Evolutionary conservation across 2,888 invertebrate species (phyloP), one percentile per base, ranked within the genome.

Genomic region (Plutella xylostella): DNA sequence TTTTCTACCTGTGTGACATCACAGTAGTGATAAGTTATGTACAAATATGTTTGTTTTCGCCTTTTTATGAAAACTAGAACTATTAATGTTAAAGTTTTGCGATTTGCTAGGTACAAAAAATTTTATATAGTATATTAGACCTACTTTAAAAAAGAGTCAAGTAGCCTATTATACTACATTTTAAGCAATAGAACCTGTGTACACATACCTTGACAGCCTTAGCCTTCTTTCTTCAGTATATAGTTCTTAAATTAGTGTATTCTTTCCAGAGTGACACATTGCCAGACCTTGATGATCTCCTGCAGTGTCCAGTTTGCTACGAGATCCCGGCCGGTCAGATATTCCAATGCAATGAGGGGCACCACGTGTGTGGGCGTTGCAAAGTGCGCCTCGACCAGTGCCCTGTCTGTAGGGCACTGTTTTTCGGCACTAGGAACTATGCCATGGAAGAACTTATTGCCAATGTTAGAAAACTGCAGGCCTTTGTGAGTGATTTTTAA

Each of bases 241-340:
- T 33, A 28, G 2, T 12, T 30, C 30, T 30, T 12, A 5, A 0
- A 30, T 30, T 34, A 14, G 15, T 34, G 9, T 34, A 15, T 34
- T 25, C 25, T 25, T 68, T 68, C 30, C 61, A 82, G 82, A 48
- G 67, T 19, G 82, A 82, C 45, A 57, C 71, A 46, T 57, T 79
- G 51, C 70, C 82, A 45, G 78, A 82, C 51, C 65, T 87, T 43
- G 87, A 86, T 55, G 86, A 87, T 45, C 55, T 87, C 42, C 60
- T 87, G 4, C 84, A 86, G 61, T 87, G 87, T 58, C 86, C 86
- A 18, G 80, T 87, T n/a, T 87, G 87, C 60, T 84, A 85, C 55
- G 85, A 86, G 52, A 74, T 80, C 45, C 79, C 85, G 11, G 51
- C 67, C 1, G 77, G 74, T 1, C 75, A 76, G 48, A 83, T 87